Evolutionary conservation across 2,888 invertebrate genomes (phyloP).

Genomic region (Mamestra brassicae): DNA sequence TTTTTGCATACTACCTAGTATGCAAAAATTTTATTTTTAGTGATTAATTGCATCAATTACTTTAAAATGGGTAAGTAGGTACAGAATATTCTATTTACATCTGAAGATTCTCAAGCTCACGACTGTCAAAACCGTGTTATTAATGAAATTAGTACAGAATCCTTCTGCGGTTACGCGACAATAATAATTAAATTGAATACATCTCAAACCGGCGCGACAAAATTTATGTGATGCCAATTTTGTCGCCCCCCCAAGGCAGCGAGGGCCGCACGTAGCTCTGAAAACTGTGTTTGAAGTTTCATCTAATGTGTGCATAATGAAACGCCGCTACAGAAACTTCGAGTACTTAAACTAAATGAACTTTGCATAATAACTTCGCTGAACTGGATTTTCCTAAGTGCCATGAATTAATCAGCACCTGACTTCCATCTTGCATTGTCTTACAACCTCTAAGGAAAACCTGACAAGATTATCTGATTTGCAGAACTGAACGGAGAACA

Average conservation of each 20-base stretch:
- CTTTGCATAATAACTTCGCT: constrained; percentile 66
- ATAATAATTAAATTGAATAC: constrained; percentile 34
- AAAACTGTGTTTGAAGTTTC: constrained; percentile 48
- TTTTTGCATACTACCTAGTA: too few species aligned
- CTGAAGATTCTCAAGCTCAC: not conserved
- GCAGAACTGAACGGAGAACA: constrained; percentile 10
- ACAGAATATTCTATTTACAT: not conserved
- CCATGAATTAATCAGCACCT: constrained; percentile 65
- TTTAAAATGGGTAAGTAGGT: not conserved
- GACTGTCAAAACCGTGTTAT: constrained; percentile 15
- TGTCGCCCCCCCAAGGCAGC: not conserved
- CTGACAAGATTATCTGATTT: constrained; percentile 35
- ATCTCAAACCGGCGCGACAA: not conserved
- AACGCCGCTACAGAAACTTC: constrained; percentile 62
- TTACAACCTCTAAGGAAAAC: constrained; percentile 24
- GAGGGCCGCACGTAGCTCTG: constrained; percentile 4
- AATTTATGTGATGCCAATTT: constrained; percentile 35
- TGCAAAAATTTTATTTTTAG: not conserved
- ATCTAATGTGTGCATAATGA: constrained; percentile 65
- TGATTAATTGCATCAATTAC: not conserved
- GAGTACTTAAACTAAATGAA: constrained; percentile 67
- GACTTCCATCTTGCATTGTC: constrained; percentile 46
- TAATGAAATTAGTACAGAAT: constrained; percentile 27
- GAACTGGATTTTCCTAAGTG: constrained; percentile 62
- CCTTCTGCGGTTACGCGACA: constrained; percentile 10